These are phyloP conservation scores for Polypterus bichir DNA, from an alignment of 2,113 vertebrate genomes.

Conservation along the genomic window DNA sequence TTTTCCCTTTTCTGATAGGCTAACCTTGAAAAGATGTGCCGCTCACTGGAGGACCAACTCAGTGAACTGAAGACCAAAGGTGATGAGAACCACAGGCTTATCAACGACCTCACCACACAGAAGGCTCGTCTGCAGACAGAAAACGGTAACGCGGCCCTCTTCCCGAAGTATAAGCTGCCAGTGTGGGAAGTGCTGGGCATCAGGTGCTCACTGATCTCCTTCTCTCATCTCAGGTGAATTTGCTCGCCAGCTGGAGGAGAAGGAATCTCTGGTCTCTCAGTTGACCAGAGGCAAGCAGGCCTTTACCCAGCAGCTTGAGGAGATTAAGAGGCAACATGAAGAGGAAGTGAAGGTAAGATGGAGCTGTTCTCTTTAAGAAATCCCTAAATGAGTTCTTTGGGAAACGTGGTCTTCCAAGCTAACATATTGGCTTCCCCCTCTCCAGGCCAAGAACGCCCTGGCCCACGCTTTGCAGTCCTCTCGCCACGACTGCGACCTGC, in stretches of 20 bases:
- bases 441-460: conserved; percentile 23
- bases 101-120: conserved; percentile 32
- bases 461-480: conserved; percentile 22
- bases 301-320: conserved; percentile 26
- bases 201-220: background rate
- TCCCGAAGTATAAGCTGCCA: no score
- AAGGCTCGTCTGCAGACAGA: conserved; percentile 37
- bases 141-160: conserved; percentile 16
- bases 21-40: conserved; percentile 34
- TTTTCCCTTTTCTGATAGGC: conserved; percentile 17
- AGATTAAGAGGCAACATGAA: conserved; percentile 32
- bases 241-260: conserved; percentile 34
- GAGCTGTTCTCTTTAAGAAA: background rate
- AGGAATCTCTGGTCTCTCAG: conserved; percentile 34
- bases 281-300: conserved; percentile 34
- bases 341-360: conserved; percentile 34
- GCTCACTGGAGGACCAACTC: conserved; percentile 37
- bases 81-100: conserved; percentile 28
- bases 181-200: no score
- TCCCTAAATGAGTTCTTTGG: background rate
- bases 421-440: background rate
- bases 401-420: background rate
- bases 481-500: conserved; percentile 12
- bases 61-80: conserved; percentile 35
- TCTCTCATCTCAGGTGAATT: conserved; percentile 24